These are phyloP conservation scores for Cerceris ruficornis DNA, from an alignment of 2,888 invertebrate species.

Conservation along the genomic window DNA sequence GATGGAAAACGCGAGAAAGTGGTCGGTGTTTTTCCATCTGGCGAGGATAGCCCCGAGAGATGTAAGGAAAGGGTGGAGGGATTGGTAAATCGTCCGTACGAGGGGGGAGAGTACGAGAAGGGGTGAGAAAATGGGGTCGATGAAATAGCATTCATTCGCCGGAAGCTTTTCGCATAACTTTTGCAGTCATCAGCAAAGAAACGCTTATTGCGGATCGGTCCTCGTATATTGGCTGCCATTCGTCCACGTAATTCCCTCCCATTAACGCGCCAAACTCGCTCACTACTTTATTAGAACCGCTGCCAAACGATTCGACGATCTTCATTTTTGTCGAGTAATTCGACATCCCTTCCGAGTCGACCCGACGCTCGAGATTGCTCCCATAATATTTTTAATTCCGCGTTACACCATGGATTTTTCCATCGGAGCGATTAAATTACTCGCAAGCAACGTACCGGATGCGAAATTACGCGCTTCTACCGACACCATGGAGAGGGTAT, in stretches of 20 bases:
- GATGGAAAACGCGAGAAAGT: slow-evolving; percentile 48
- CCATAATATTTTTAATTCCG: slow-evolving; percentile 12
- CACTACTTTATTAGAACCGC: slow-evolving; percentile 45
- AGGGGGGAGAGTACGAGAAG: neutral
- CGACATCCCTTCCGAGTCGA: neutral
- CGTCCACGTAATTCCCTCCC: slow-evolving; percentile 49
- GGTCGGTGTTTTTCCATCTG: slow-evolving; percentile 46
- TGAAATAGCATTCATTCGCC: slow-evolving; percentile 62
- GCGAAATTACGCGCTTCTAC: no score
- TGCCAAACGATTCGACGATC: neutral
- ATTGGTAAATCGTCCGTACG: slow-evolving; percentile 47
- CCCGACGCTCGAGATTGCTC: no score
- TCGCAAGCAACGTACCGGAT: no score
- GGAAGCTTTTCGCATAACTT: slow-evolving; percentile 64
- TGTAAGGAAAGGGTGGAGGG: slow-evolving; percentile 30
- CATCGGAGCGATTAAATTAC: no score
- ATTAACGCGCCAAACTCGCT: slow-evolving; percentile 48
- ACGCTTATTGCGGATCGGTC: slow-evolving; percentile 50
- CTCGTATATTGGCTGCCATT: slow-evolving; percentile 51
- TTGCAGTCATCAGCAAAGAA: slow-evolving; percentile 62
- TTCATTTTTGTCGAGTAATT: slow-evolving; percentile 12
- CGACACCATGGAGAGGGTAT: neutral
- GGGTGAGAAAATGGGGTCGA: slow-evolving; percentile 20
- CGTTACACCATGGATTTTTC: slow-evolving; percentile 11
- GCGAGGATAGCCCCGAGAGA: slow-evolving; percentile 29